A percentile compares a stretch with the other conserved stretches of the same genome.
These are phyloP conservation scores for Lepisosteus oculatus DNA, from an alignment of 2,113 vertebrate species.

Conservation along the genomic window DNA sequence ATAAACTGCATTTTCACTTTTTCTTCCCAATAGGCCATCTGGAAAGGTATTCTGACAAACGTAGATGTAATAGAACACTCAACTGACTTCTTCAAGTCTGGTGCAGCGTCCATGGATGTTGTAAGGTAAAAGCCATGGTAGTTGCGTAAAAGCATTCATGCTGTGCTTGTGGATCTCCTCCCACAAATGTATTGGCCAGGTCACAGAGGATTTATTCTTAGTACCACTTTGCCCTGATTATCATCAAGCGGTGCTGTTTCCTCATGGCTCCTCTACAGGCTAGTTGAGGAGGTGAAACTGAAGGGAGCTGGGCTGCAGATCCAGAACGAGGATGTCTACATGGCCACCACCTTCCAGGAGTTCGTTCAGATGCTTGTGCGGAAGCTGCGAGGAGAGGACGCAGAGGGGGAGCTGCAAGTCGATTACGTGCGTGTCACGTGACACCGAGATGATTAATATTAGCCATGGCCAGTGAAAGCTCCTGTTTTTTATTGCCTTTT, in stretches of 20 bases:
- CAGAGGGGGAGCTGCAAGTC: conserved; percentile 57
- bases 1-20: no score
- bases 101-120: conserved; percentile 83
- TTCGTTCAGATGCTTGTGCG: conserved; percentile 80
- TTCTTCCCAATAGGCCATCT: conserved; percentile 57
- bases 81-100: conserved; percentile 85
- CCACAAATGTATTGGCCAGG: no score
- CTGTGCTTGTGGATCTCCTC: no score
- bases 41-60: conserved; percentile 76
- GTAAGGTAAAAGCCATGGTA: conserved; percentile 64
- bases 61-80: conserved; percentile 65
- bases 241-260: no score
- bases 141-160: no score
- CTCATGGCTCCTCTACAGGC: conserved; percentile 43
- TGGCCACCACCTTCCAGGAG: conserved; percentile 80
- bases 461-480: no score
- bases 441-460: not conserved
- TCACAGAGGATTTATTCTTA: no score
- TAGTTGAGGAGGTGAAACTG: conserved; percentile 82
- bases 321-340: conserved; percentile 83
- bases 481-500: no score
- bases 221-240: no score
- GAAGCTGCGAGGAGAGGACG: conserved; percentile 73
- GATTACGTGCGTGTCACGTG: conserved; percentile 62
- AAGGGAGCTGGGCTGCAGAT: conserved; percentile 66